These are phyloP conservation scores for Otolemur garnettii DNA, from an alignment of 2,113 vertebrate genomes.

Conservation along the genomic window DNA sequence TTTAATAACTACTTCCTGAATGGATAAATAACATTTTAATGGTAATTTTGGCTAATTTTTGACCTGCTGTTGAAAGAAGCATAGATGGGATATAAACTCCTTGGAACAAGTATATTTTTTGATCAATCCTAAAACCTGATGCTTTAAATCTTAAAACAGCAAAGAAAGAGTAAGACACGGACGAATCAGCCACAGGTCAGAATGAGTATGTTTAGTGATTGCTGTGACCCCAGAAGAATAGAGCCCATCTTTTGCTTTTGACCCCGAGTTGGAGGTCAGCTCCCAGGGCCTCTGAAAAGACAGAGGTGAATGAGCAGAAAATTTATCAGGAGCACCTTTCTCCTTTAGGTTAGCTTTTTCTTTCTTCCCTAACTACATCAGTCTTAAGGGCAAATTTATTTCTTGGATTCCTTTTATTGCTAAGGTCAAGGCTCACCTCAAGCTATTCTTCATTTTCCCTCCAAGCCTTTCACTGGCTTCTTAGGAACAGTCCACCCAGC, in stretches of 20 bases:
- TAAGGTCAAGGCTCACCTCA: neutral
- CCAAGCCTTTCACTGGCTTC: neutral
- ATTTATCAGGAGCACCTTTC: neutral
- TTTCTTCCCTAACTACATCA: neutral
- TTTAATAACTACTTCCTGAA: neutral
- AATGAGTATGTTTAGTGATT: neutral
- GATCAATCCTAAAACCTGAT: neutral
- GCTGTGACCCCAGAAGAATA: neutral
- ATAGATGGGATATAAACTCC: neutral
- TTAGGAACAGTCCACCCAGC: neutral
- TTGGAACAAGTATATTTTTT: neutral
- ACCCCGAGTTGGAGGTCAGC: neutral
- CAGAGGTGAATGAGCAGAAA: neutral
- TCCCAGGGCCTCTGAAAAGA: neutral
- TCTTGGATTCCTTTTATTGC: neutral
- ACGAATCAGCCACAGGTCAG: neutral
- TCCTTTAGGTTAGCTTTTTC: neutral
- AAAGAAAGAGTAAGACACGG: neutral
- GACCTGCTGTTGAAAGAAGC: neutral
- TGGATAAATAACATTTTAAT: neutral
- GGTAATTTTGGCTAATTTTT: conserved; percentile 31
- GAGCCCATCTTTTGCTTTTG: conserved; percentile 20
- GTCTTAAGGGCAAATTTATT: conserved; percentile 56
- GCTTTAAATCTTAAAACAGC: neutral
- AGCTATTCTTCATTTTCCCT: neutral